Evolutionary conservation across 1,140 invertebrate species (phyloP).

Genomic region (Drosophila nebulosa): DNA sequence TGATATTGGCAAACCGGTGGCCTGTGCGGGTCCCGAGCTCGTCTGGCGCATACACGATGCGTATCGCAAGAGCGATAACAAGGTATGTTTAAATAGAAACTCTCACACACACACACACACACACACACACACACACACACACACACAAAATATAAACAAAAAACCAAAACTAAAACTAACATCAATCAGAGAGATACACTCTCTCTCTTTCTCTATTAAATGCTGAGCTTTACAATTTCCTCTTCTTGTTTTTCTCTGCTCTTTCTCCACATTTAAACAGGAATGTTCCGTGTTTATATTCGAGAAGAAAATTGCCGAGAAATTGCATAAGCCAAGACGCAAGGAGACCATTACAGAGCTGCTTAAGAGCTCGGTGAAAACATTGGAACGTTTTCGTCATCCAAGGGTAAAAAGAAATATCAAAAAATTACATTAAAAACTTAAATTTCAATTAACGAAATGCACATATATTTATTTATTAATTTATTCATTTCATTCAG

Average conservation of each 20-base stretch:
- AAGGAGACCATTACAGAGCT: conserved; percentile 96
- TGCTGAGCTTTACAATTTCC: background rate
- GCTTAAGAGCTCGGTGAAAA: conserved; percentile 89
- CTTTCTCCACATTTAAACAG: conserved; percentile 82
- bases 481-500: no score
- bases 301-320: conserved; percentile 96
- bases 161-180: background rate
- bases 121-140: no score
- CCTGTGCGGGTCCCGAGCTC: conserved; percentile 94
- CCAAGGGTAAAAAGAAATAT: conserved; percentile 86
- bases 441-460: background rate
- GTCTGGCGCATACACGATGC: conserved; percentile 97
- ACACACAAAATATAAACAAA: no score
- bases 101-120: conserved; percentile 25
- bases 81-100: no score
- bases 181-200: background rate
- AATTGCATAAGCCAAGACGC: conserved; percentile 95
- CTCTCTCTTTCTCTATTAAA: background rate
- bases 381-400: conserved; percentile 92
- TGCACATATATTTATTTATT: background rate
- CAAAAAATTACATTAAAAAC: background rate
- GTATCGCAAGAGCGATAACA: conserved; percentile 92
- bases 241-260: background rate
- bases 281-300: conserved; percentile 97
- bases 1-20: conserved; percentile 92